Base-by-base conservation (phyloP, 2,888 invertebrate genomes). In the Temnothorax unifasciatus region DNA sequence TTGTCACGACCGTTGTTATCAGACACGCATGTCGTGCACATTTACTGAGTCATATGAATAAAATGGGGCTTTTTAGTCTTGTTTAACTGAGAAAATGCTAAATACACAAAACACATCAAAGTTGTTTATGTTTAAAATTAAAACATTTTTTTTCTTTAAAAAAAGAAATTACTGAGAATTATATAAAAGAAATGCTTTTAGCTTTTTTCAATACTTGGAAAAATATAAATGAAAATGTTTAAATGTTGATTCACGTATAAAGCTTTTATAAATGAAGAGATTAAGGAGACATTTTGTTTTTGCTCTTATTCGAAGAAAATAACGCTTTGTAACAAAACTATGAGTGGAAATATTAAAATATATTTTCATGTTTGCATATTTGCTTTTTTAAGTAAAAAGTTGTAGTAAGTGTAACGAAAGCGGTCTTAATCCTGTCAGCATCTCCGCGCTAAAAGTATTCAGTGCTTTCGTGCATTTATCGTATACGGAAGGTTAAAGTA, bases 341-440 rank as follows among this genome's bases (percentile, higher is more conserved):
- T 2, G 29, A 29, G 5, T 44, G 15, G 44, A 8, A 44, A 54
- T 44, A 77, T 76, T 11, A 66, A 18, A 66, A 47, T 76, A 54
- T 9, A 15, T 2, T 21, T 29, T 77, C 4, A 15, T 34, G n/a
- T 61, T n/a, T n/a, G 34, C 34, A 25, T 18, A 21, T 59, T 59
- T 34, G 8, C 13, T 44, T 34, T 25, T 38, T 2, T 41, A 29
- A 74, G 38, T 54, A 25, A 25, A 73, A 81, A 81, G 47, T 61
- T 76, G 15, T 41, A 25, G 18, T 13, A 47, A 59, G 8, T 21
- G 25, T 47, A 21, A 59, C 21, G 5, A 59, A 71, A 59, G 21
- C 3, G 13, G 25, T 74, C 47, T 61, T 73, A 81, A 59, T 81
- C 47, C 29, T 81, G 59, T 79, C 74, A 59, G 25, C 52, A 77